Base-by-base conservation (phyloP, 2,113 vertebrate species). In the Cryptotis parvus region DNA sequence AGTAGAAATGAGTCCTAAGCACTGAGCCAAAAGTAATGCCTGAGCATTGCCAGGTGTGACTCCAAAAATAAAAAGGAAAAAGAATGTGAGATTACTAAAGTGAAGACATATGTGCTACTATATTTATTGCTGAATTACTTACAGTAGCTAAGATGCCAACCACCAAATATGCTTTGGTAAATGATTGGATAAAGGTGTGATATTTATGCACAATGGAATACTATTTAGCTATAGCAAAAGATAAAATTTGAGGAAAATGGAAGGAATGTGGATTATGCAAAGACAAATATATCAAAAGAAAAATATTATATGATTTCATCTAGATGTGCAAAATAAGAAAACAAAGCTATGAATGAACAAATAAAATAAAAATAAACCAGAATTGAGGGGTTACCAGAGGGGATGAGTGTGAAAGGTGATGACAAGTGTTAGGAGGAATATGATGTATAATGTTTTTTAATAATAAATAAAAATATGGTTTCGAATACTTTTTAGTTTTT, bases 401-500 rank as follows among this genome's bases (percentile, higher is more conserved):
- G 63, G 18, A 58, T 58, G 55, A 58, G 6, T 58, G 55, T 58
- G 20, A 22, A 27, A 2, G 27, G 61, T 24, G 63, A 27, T 5
- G 10, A 18, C 26, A 29, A 31, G 27, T 31, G 31, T 65, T 26
- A 27, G 27, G 9, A 11, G 24, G 63, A 26, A 61, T 15, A 15
- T 65, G 31, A 31, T 65, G 63, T 15, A 29, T 11, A 65, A 20
- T 82, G 68, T 20, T 29, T 74, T 86, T 78, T 45, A 75, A 29
- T 10, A 33, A 33, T 20, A 33, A 72, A 72, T 88, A 81, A 45
- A 4, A 49, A 8, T 45, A 41, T 74, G n/a, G 61, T 35, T 85
- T 90, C 73, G 29, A 88, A 37, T 55, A 20, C n/a, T 83, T 87
- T 37, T 65, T 55, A 7, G n/a, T 70, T 84, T 66, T 52, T 75